Evolutionary conservation across 2,113 vertebrate species (phyloP).

Genomic region (Protobothrops mucrosquamatus): DNA sequence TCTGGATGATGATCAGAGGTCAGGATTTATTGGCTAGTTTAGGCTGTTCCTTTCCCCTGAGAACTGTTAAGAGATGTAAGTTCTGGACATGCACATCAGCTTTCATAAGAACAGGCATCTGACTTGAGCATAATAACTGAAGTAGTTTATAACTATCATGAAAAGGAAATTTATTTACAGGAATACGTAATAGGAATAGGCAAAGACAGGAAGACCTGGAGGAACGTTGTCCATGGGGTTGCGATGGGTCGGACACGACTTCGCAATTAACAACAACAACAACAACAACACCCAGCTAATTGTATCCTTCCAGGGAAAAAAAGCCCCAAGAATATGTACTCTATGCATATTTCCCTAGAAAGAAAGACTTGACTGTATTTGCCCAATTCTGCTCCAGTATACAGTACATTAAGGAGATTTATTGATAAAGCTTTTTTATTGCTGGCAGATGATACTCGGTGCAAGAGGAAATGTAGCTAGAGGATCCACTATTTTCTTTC

Average conservation of each 20-base stretch:
- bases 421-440: too few relatives aligned
- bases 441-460: too few relatives aligned
- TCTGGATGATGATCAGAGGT: background rate
- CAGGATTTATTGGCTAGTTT: background rate
- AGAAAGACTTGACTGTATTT: too few relatives aligned
- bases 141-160: background rate
- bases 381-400: too few relatives aligned
- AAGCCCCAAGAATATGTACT: background rate
- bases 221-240: too few relatives aligned
- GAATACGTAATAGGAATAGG: background rate
- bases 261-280: too few relatives aligned
- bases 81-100: background rate
- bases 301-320: background rate
- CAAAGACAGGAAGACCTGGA: background rate
- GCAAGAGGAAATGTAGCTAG: too few relatives aligned
- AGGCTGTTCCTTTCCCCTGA: background rate
- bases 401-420: too few relatives aligned
- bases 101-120: background rate
- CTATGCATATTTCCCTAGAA: background rate
- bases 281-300: background rate
- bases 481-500: too few relatives aligned
- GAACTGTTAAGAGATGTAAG: background rate
- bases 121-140: background rate
- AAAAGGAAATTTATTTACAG: background rate
- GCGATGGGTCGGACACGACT: too few relatives aligned